Evolutionary conservation across 2,797 vertebrate genomes (phyloP).

Genomic region (Iguana delicatissima): DNA sequence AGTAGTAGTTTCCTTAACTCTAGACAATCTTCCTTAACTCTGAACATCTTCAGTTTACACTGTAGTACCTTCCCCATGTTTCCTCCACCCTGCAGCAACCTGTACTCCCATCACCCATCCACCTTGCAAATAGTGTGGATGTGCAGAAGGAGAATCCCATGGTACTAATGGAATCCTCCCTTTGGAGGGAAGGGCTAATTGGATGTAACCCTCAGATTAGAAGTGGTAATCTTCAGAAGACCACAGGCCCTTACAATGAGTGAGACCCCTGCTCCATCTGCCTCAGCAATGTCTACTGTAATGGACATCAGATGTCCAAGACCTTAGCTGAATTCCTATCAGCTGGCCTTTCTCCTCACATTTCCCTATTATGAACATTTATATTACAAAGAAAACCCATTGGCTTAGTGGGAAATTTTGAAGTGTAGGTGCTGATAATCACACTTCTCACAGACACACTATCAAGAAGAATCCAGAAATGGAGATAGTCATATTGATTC

Average conservation of each 20-base stretch:
- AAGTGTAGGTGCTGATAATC: neutral
- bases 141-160: neutral
- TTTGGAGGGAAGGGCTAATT: neutral
- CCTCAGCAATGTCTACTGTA: neutral
- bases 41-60: neutral
- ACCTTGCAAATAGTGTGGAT: neutral
- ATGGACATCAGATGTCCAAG: neutral
- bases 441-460: neutral
- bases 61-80: neutral
- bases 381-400: neutral
- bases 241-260: neutral
- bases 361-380: neutral
- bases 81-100: neutral
- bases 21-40: too few species aligned
- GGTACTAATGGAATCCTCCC: neutral
- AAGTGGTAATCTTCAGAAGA: too few species aligned
- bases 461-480: neutral
- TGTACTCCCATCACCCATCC: neutral
- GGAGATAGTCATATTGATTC: neutral
- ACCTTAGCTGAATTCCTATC: neutral
- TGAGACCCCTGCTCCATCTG: neutral
- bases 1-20: too few species aligned
- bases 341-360: neutral
- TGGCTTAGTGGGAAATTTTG: neutral
- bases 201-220: neutral